These are phyloP conservation scores for Pangasius macronema DNA, from an alignment of 2,797 vertebrate species.

Conservation along the genomic window DNA sequence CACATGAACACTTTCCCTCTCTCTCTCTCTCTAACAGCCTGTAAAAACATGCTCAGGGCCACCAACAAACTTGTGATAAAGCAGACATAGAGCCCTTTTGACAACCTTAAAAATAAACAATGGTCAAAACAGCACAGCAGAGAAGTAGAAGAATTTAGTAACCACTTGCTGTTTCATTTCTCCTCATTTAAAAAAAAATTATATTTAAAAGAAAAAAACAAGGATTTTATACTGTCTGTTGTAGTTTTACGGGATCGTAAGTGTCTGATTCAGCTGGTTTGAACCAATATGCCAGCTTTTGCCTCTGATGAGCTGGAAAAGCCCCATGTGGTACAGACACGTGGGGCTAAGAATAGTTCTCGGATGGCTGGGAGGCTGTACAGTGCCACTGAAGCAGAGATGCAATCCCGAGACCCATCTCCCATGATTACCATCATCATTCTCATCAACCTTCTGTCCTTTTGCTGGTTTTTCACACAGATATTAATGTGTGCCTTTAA, in stretches of 20 bases:
- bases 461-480: neutral
- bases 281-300: conserved; percentile 12
- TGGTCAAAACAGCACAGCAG: neutral
- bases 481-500: neutral
- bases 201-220: neutral
- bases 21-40: neutral
- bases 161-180: neutral
- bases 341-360: conserved; percentile 39
- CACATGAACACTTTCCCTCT: neutral
- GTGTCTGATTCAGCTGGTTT: neutral
- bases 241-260: neutral
- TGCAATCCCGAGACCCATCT: conserved; percentile 10
- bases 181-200: neutral
- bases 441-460: conserved; percentile 7
- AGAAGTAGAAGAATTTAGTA: neutral
- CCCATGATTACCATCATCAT: conserved; percentile 2
- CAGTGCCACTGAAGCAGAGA: conserved; percentile 22
- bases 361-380: conserved; percentile 26
- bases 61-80: conserved; percentile 30
- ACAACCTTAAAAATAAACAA: conserved; percentile 19
- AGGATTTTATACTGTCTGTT: neutral
- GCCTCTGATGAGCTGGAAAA: neutral
- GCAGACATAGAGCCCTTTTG: conserved; percentile 32
- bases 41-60: conserved; percentile 25
- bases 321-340: conserved; percentile 15